phyloP scores from a whole-genome alignment of 1,140 invertebrate species.

The Drosophila pseudoobscura region DNA sequence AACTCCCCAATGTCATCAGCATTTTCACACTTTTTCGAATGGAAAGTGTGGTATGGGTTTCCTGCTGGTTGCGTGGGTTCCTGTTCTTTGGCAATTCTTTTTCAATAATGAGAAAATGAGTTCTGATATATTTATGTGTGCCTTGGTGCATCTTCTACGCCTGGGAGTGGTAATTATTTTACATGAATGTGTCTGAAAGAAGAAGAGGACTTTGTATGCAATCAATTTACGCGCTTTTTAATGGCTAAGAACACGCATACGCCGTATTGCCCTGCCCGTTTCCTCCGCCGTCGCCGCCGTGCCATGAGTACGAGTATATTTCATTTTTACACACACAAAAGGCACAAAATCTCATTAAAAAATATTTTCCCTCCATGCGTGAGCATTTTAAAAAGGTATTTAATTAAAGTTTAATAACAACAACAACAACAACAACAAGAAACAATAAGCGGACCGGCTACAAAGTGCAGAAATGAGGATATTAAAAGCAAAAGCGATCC shows the following conservation, averaged over 20 bases:
- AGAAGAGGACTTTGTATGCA: slow-evolving; percentile 31
- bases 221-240: slow-evolving; percentile 59
- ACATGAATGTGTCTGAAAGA: slow-evolving; percentile 5
- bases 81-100: not conserved
- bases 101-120: slow-evolving; percentile 9
- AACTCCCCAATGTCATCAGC: slow-evolving; percentile 16
- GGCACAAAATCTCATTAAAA: slow-evolving; percentile 75
- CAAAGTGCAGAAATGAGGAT: slow-evolving; percentile 23
- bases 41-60: no score
- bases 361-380: slow-evolving; percentile 74
- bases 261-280: slow-evolving; percentile 27
- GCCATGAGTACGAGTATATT: slow-evolving; percentile 10
- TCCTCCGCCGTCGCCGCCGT: no score
- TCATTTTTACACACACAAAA: slow-evolving; percentile 52
- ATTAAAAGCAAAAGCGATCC: not conserved
- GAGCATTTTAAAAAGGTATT: slow-evolving; percentile 75
- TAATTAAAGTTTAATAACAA: slow-evolving; percentile 80
- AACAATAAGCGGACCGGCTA: slow-evolving; percentile 55
- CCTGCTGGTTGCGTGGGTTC: no score
- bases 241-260: slow-evolving; percentile 54
- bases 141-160: slow-evolving; percentile 24
- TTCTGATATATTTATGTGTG: slow-evolving; percentile 31
- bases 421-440: slow-evolving; percentile 6
- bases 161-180: slow-evolving; percentile 49
- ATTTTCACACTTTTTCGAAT: slow-evolving; percentile 28